Evolutionary conservation across 2,797 vertebrate genomes (phyloP).

Genomic region (Nothura maculosa): DNA sequence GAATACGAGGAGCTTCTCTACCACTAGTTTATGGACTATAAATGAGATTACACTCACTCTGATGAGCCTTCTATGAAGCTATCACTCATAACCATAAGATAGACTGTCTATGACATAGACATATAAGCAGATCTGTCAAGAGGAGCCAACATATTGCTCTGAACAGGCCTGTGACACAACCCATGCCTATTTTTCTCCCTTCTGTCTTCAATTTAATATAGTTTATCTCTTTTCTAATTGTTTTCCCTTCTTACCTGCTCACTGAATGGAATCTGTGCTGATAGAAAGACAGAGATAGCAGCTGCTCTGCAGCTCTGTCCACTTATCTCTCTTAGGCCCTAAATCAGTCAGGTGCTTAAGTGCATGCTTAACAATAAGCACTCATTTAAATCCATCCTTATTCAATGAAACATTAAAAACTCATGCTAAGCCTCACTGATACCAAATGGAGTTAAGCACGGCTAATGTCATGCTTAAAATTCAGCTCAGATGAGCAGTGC

Average conservation of each 20-base stretch:
- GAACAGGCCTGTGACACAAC: neutral
- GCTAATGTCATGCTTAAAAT: slow-evolving; percentile 32
- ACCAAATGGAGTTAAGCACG: neutral
- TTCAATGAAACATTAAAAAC: slow-evolving; percentile 32
- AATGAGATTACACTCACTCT: neutral
- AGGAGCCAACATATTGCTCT: neutral
- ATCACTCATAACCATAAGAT: neutral
- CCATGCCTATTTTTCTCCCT: neutral
- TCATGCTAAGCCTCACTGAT: neutral
- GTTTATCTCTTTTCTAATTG: neutral
- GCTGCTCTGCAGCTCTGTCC: slow-evolving; percentile 31
- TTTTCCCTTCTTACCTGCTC: neutral
- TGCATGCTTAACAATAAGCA: slow-evolving; percentile 15
- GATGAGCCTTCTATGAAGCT: neutral
- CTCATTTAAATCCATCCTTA: slow-evolving; percentile 37
- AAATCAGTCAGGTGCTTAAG: neutral
- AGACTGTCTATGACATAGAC: neutral
- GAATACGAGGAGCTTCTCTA: neutral
- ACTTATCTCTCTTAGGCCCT: slow-evolving; percentile 24
- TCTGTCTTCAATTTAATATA: neutral
- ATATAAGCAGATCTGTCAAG: neutral
- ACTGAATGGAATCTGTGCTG: neutral
- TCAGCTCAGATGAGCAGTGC: neutral
- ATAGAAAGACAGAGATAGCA: neutral
- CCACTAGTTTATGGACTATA: neutral